Conservation (phyloP, 2,113 vertebrate species). For the Otis tarda region DNA sequence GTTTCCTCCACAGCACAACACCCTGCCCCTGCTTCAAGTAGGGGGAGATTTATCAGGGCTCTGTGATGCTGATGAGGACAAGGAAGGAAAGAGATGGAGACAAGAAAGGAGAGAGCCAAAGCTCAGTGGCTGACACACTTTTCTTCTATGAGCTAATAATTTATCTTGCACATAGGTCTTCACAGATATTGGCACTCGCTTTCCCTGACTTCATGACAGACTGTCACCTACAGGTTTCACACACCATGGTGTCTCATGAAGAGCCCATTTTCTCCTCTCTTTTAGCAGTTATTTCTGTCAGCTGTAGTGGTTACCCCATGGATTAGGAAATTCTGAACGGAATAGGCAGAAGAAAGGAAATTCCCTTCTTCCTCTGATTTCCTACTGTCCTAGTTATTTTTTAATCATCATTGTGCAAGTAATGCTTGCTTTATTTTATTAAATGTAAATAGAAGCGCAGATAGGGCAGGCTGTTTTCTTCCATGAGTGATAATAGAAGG, state of each 20-base stretch:
- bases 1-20: neutral
- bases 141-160: neutral
- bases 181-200: neutral
- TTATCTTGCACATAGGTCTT: neutral
- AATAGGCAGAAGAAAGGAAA: neutral
- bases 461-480: neutral
- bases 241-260: neutral
- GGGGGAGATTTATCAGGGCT: neutral
- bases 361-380: neutral
- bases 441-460: constrained; percentile 26
- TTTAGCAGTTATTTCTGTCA: neutral
- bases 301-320: neutral
- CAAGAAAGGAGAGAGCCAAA: neutral
- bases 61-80: too few species aligned
- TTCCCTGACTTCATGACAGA: neutral
- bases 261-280: neutral
- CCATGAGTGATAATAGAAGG: neutral
- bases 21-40: neutral
- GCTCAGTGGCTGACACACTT: neutral
- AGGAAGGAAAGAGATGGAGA: neutral
- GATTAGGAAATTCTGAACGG: neutral
- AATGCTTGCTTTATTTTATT: neutral
- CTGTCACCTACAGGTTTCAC: neutral
- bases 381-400: neutral
- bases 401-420: neutral